Base-by-base conservation (phyloP, 2,888 invertebrate genomes). In the Pseudanteris insignis region DNA sequence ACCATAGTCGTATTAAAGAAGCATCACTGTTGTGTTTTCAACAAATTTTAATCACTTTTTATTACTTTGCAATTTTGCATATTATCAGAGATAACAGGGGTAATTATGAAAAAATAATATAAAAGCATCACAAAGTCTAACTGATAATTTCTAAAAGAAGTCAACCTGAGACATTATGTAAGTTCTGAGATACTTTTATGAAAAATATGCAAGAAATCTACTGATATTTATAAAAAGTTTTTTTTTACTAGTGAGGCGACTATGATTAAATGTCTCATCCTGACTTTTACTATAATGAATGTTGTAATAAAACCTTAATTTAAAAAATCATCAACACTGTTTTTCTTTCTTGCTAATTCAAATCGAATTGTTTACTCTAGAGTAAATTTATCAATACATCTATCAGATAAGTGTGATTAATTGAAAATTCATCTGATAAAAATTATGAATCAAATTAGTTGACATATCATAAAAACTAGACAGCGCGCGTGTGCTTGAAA, bases 41-140 rank as follows among this genome's bases (percentile, higher is more conserved):
- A 10, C 6, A 9, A 34, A 33, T 44, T 26, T 14, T 11, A 28
- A 36, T 47, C 26, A 4, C 4, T 43, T 37, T 14, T 14, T 37
- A 37, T 25, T 48, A 30, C 48, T 15, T 38, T 40, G 25, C 37
- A 48, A 48, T 48, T 48, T 48, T 15, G 32, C 25, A 18, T 18
- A 26, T 15, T 25, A 48, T 48, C 21, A 21, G 36, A 36, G 36
- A 47, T 47, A 46, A 46, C 6, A 28, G 8, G 11, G 12, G 32
- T 33, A 43, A 43, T 43, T 25, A 43, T 10, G n/a, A 18, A 18
- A 18, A 18, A 18, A 18, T 3, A 8, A 25, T 12, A 43, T 21
- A 43, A 40, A 43, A 32, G 2, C 9, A 11, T 32, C 14, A 14
- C 37, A 28, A 28, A 29, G 29, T 10, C 29, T 29, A 21, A 1